Percentiles rank a stretch among this genome's conserved stretches.
These are phyloP conservation scores for Embiotoca jacksoni DNA, from an alignment of 2,113 vertebrate genomes.

Conservation along the genomic window DNA sequence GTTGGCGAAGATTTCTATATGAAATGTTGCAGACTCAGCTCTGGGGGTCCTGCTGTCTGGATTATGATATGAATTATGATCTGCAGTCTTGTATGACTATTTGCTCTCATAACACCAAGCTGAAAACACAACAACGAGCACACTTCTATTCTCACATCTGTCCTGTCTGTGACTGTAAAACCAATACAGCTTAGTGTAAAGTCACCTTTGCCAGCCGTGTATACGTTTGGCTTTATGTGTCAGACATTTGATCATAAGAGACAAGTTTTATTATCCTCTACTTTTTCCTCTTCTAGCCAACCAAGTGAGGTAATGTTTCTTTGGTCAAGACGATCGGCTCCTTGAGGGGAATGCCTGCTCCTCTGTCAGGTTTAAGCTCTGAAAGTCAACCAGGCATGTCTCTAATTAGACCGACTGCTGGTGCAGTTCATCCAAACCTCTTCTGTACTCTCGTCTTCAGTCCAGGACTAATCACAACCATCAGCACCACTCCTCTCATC, in stretches of 20 bases:
- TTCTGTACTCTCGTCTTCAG: slow-evolving; percentile 45
- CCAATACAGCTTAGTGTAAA: not conserved
- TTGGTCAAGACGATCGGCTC: slow-evolving; percentile 43
- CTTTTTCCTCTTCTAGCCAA: slow-evolving; percentile 41
- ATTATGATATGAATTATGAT: too few species aligned
- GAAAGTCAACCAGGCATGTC: slow-evolving; percentile 60
- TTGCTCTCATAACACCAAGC: not conserved
- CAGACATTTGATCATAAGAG: slow-evolving; percentile 40
- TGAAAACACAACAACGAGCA: slow-evolving; percentile 12
- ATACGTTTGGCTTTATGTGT: slow-evolving; percentile 33
- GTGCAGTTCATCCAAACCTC: slow-evolving; percentile 55
- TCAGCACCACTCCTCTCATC: slow-evolving; percentile 61
- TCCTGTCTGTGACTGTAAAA: not conserved
- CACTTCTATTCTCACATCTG: not conserved
- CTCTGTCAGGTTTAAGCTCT: slow-evolving; percentile 52
- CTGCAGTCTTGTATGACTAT: not conserved
- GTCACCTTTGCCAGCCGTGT: not conserved
- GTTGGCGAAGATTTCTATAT: too few species aligned
- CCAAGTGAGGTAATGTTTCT: slow-evolving; percentile 58
- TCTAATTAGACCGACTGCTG: slow-evolving; percentile 64
- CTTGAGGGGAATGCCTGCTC: slow-evolving; percentile 37
- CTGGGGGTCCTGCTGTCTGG: too few species aligned
- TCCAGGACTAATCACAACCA: slow-evolving; percentile 79
- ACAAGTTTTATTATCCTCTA: slow-evolving; percentile 22
- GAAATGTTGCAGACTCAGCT: too few species aligned